Base-by-base conservation (phyloP, 2,113 vertebrate genomes). In the Lasiurus cinereus region DNA sequence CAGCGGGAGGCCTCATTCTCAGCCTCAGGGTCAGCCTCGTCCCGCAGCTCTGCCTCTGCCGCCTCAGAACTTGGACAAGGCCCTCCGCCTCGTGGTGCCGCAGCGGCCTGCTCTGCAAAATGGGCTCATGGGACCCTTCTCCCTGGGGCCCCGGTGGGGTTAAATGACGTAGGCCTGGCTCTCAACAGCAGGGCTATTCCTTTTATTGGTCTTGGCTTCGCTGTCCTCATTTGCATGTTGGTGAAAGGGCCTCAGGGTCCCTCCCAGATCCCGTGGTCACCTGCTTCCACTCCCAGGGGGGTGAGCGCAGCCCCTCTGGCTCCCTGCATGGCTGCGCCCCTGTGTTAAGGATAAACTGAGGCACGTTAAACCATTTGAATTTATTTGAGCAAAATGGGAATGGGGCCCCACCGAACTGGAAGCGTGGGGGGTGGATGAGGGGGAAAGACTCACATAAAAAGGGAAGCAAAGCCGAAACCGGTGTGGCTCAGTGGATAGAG, bases 391-490 rank as follows among this genome's bases (percentile, higher is more conserved):
- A 18, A 52, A 73, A 11, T 5, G 11, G 27, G n/a, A 54, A 3
- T 0, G 66, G 18, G 64, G 64, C 76, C 0, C 6, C 0, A 0
- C 12, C 21, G 2, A 12, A 13, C 13, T 0, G 3, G 74, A 36
- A 36, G 52, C 4, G 56, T 27, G 21, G 29, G 2, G 12, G 5
- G 29, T 3, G 22, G 22, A 11, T 15, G 6, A 10, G 29, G 5
- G 14, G 29, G 29, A 3, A 5, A 69, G 29, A 12, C 22, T 33
- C 14, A 0, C 0, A 4, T 0, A 48, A 24, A 50, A 5, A 5
- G 0, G 31, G 24, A 27, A 24, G 24, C 21, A 0, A 31, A 22
- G 39, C 22, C 10, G 43, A 43, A 5, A 33, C 0, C 11, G 27
- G 11, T 1, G 2, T 36, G 66, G 39, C 39, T 39, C 39, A 7